Conservation (phyloP, 2,888 invertebrate species). For the Rhagium mordax region DNA sequence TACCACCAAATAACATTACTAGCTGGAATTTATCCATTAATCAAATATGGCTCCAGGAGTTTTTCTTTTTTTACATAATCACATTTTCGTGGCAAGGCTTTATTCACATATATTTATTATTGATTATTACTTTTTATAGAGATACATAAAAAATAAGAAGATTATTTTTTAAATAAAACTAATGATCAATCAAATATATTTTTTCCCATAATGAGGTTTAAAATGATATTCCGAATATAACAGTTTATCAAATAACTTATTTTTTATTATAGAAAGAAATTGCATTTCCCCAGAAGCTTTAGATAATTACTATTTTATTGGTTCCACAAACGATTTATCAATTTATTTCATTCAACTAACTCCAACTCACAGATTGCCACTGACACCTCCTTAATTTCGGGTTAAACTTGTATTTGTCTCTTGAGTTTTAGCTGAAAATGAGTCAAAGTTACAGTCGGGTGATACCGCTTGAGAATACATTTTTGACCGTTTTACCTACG, state of each 20-base stretch:
- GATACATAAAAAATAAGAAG: background rate
- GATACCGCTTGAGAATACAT: too few relatives aligned
- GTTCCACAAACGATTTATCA: background rate
- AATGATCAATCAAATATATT: background rate
- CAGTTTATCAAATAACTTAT: background rate
- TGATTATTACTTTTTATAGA: background rate
- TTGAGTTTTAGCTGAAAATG: background rate
- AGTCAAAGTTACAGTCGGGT: too few relatives aligned
- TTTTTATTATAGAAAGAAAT: background rate
- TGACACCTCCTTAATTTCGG: background rate
- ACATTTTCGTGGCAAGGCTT: background rate
- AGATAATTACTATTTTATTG: background rate
- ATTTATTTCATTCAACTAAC: background rate
- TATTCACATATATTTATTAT: background rate
- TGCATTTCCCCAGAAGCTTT: background rate
- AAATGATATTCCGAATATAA: background rate
- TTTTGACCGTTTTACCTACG: too few relatives aligned
- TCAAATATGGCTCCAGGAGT: background rate
- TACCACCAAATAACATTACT: background rate
- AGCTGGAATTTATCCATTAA: background rate
- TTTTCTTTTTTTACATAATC: background rate
- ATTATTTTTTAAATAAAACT: background rate
- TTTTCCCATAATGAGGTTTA: background rate
- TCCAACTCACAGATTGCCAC: background rate
- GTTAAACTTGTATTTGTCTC: background rate